Evolutionary conservation across 2,888 invertebrate species (phyloP).

Genomic region (Macaria liturata): DNA sequence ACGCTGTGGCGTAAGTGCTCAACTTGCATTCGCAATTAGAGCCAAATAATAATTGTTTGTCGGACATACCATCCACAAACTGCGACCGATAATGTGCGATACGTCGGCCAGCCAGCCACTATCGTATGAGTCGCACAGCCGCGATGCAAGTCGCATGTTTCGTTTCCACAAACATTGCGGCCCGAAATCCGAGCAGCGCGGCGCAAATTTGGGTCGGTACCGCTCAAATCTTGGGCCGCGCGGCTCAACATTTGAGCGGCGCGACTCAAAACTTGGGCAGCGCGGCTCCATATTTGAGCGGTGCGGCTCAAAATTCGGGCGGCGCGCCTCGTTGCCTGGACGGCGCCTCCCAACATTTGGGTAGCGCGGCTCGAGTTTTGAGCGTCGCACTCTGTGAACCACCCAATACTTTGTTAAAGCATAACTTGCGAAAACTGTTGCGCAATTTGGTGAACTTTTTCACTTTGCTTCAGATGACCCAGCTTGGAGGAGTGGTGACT

Average conservation of each 20-base stretch:
- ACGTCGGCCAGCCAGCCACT: slow-evolving; percentile 2
- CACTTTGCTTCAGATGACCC: slow-evolving; percentile 7
- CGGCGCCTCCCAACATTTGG: not conserved
- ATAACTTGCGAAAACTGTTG: not conserved
- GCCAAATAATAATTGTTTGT: not conserved
- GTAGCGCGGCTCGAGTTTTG: not conserved
- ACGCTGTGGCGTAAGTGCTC: not conserved
- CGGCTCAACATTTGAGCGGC: slow-evolving; percentile 2
- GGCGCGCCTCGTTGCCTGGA: not conserved
- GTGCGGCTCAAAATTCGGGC: not conserved
- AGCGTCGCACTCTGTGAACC: no score
- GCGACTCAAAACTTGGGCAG: not conserved
- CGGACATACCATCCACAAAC: slow-evolving; percentile 4
- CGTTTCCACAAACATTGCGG: slow-evolving; percentile 4
- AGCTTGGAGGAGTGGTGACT: not conserved
- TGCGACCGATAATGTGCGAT: slow-evolving; percentile 1
- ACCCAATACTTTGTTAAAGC: not conserved
- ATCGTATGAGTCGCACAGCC: slow-evolving; percentile 1
- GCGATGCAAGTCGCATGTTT: slow-evolving; percentile 2
- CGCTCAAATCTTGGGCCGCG: not conserved
- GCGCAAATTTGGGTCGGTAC: not conserved
- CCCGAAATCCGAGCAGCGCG: slow-evolving; percentile 1
- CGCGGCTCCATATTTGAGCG: not conserved
- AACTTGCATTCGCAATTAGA: no score
- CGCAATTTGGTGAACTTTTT: not conserved